Evolutionary conservation across 2,113 vertebrate genomes (phyloP), one percentile per base, ranked within the genome.

Genomic region (zebrafish (Danio rerio)): DNA sequence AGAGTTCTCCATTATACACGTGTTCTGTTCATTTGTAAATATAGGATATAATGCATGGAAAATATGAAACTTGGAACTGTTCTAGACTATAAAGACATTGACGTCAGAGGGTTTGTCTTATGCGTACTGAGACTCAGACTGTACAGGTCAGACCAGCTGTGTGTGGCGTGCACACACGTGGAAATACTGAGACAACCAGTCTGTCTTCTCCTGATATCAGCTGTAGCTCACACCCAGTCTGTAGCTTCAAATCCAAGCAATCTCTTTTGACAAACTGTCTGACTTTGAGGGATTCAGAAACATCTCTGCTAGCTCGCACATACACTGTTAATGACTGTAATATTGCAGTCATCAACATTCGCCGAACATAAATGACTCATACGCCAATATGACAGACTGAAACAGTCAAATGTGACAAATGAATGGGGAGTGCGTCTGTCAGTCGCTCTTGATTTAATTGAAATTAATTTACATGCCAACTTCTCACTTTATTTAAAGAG

Each of bases 111-210:
- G 40, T 59, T 75, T 15, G n/a, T 59, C 58, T 68, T 16, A 68
- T 18, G 16, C 2, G 7, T 42, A 56, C 13, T 56, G 12, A n/a
- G 18, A 20, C 55, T 59, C 2, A 3, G 10, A 21, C 55, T 20
- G 59, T 75, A 47, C 42, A 59, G 55, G 73, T 75, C 73, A 75
- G n/a, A 75, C 55, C 55, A 75, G 73, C 73, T 75, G 73, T 75
- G 31, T 7, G 15, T 58, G 45, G 40, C 18, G 42, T 1, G 5
- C n/a, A 59, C 55, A 75, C 72, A 58, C 58, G 53, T 75, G 53
- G 42, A 81, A 71, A 71, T 43, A 71, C 66, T 18, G 18, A 61
- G 53, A 73, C 55, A 61, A 62, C 56, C 73, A 59, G 73, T 75
- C 12, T 75, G 16, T 45, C 55, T 75, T 59, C 55, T 61, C 9